Conservation (phyloP, 2,888 invertebrate species). For the Eurytoma californica region DNA sequence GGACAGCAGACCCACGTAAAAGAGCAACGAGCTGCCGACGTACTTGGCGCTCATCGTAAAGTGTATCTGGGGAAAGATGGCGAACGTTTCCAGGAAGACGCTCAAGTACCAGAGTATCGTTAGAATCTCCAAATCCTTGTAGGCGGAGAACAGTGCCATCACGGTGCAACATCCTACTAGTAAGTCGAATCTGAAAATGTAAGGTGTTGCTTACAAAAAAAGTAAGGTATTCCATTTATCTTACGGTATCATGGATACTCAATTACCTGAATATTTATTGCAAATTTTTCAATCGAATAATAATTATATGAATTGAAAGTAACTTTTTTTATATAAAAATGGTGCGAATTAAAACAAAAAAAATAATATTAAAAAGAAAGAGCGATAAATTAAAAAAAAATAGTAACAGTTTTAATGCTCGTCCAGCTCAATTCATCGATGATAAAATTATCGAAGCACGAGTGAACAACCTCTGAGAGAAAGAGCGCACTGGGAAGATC, state of each 20-base stretch:
- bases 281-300: too few relatives aligned
- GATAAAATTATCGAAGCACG: too few relatives aligned
- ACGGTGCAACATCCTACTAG: slow-evolving; percentile 33
- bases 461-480: too few relatives aligned
- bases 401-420: background rate
- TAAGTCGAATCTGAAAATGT: slow-evolving; percentile 40
- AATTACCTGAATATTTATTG: background rate
- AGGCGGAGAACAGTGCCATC: slow-evolving; percentile 34
- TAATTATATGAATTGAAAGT: background rate
- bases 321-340: too few relatives aligned
- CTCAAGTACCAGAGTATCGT: slow-evolving; percentile 51
- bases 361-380: background rate
- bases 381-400: background rate
- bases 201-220: too few relatives aligned
- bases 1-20: slow-evolving; percentile 51
- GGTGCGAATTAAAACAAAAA: too few relatives aligned
- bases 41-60: slow-evolving; percentile 22
- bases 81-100: slow-evolving; percentile 42
- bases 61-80: slow-evolving; percentile 49
- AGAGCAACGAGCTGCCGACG: slow-evolving; percentile 48
- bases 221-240: too few relatives aligned
- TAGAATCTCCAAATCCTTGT: slow-evolving; percentile 19
- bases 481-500: too few relatives aligned
- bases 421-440: too few relatives aligned
- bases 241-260: too few relatives aligned